phyloP scores from a whole-genome alignment of 2,888 invertebrate species.

The Apoda limacodes region DNA sequence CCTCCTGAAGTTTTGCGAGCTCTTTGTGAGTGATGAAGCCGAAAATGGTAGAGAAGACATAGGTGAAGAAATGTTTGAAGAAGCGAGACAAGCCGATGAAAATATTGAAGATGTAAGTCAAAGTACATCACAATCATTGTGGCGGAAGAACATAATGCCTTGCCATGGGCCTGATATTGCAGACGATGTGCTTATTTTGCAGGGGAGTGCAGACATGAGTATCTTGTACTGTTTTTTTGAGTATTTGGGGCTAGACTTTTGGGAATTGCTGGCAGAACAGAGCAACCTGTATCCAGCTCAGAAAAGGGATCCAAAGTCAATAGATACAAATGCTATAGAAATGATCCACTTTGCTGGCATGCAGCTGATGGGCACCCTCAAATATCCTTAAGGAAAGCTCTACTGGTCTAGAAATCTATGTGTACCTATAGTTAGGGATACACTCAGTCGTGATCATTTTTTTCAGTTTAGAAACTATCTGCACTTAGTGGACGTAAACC shows the following conservation, averaged over 20 bases:
- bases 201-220: conserved; percentile 12
- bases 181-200: conserved; percentile 16
- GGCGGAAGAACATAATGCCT: conserved; percentile 16
- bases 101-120: conserved; percentile 1
- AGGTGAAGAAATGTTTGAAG: not conserved
- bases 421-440: too few species aligned
- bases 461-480: conserved; percentile 11
- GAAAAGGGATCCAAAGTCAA: conserved; percentile 11
- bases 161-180: conserved; percentile 13
- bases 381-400: too few species aligned
- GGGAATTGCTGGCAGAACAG: conserved; percentile 15
- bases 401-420: too few species aligned
- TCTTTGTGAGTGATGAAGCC: conserved; percentile 13
- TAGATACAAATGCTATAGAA: conserved; percentile 10
- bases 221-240: too few species aligned
- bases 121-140: conserved; percentile 12
- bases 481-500: conserved; percentile 8
- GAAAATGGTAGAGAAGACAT: conserved; percentile 8
- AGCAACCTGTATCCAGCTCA: conserved; percentile 17
- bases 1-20: conserved; percentile 10
- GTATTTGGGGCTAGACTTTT: conserved; percentile 16
- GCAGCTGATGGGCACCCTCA: too few species aligned
- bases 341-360: too few species aligned
- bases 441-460: too few species aligned
- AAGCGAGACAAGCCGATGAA: too few species aligned